Evolutionary conservation across 2,888 invertebrate genomes (phyloP), one percentile per base, ranked within the genome.

Genomic region (Tenthredo scrophulariae): DNA sequence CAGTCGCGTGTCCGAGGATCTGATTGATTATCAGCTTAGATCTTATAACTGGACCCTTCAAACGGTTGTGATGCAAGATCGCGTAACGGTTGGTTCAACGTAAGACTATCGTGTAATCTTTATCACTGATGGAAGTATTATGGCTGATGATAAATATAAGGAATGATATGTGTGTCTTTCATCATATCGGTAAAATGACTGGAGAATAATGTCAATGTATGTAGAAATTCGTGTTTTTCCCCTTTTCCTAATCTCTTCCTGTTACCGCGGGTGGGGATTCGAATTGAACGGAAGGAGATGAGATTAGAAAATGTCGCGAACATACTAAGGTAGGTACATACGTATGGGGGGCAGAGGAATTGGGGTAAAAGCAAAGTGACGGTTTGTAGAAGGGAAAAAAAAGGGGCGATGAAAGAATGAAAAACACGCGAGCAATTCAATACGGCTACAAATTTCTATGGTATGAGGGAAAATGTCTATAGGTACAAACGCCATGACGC

Each of bases 351-450:
- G 18, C 15, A 18, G 37, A 18, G 37, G 26, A 6, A n/a, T 15
- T 15, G n/a, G 29, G 22, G 26, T 46, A 46, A 75, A 29, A 77
- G 26, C n/a, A 50, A 77, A 29, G 67, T 67, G 67, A 67, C 67
- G 33, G 18, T 15, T 26, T 33, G 67, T 29, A 33, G 33, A 74
- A 22, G 40, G n/a, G 15, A 43, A 22, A 29, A 40, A 26, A n/a
- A 22, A 7, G n/a, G 72, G 10, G 40, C 6, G 6, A 43, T 2
- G 72, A 13, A 43, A 43, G 72, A 26, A 43, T 40, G 72, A 9
- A 74, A 74, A 74, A 74, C 43, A 43, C 72, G 43, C 43, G 43
- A 43, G 72, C 22, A 33, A 67, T 67, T 67, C 67, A 67, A 67
- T 10, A 3, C 18, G 15, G 67, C 7, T 33, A 67, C 67, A 67